Evolutionary conservation across 2,113 vertebrate genomes (phyloP).

Genomic region (Myiopsitta monachus): DNA sequence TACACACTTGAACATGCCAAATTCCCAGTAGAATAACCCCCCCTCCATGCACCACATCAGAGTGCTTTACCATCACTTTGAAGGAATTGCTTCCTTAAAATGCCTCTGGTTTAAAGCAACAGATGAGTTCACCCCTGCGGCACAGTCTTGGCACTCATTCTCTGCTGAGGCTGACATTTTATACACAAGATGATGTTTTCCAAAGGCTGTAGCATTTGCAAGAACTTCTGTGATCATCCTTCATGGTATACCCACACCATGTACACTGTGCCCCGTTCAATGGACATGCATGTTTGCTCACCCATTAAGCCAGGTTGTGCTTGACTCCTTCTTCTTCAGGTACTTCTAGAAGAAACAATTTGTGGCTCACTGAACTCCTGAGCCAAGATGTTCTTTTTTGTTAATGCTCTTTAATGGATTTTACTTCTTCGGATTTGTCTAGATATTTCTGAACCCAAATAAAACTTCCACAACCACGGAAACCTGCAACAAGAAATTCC

Average conservation of each 20-base stretch:
- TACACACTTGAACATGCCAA: neutral
- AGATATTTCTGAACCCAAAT: neutral
- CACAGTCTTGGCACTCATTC: neutral
- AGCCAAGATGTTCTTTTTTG: neutral
- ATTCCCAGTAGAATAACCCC: neutral
- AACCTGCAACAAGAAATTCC: neutral
- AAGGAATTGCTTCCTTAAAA: constrained; percentile 36
- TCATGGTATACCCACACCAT: neutral
- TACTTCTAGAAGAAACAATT: neutral
- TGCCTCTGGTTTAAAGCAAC: constrained; percentile 27
- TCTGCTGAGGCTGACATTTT: neutral
- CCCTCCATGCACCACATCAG: neutral
- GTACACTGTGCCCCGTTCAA: neutral
- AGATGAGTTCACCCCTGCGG: neutral
- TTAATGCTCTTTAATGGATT: neutral
- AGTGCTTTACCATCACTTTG: neutral
- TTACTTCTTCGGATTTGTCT: neutral
- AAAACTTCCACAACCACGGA: neutral
- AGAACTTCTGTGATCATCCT: neutral
- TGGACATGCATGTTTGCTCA: rapidly evolving
- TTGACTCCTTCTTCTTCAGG: neutral
- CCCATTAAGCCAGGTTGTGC: neutral
- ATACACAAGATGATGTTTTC: neutral
- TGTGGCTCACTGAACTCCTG: neutral
- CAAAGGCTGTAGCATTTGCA: neutral